Base-by-base conservation (phyloP, 2,113 vertebrate species). In the Aramus guarauna region DNA sequence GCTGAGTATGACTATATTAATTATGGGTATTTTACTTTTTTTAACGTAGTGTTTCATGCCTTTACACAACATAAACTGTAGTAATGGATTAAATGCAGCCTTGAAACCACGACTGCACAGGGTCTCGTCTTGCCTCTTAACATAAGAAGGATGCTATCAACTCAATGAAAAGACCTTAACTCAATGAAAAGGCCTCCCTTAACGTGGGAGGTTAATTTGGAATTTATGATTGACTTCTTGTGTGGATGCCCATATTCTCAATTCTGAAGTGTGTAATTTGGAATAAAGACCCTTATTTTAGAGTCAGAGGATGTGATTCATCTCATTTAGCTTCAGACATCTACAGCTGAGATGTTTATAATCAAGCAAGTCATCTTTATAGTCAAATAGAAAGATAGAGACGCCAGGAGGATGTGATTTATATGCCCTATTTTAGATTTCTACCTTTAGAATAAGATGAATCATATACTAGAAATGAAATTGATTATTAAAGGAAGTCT, bases 301-400 rank as follows among this genome's bases (percentile, higher is more conserved):
- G 89, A 97, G 77, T 90, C 62, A 88, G 87, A 91, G 81, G 92
- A 94, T 94, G 27, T 91, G 92, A 96, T 90, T 97, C 45, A 94
- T 95, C 92, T 93, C 43, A 90, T 94, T 96, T 96, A 82, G 74
- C 58, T 93, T 91, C 87, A 93, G 86, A 96, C 68, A 52, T 89
- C 91, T 80, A 97, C 83, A 96, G 81, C 87, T 95, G 85, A 96
- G 87, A 94, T 96, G 93, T 96, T 96, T 96, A 90, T 94, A 95
- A 95, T 73, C 92, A 95, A 95, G 91, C 15, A 0, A 97, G 60
- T 85, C 66, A 94, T 96, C 81, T 85, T 93, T 79, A 85, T 45
- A 93, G 74, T 90, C 56, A 94, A 94, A 93, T 88, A 91, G 66
- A 53, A 96, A 87, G 66, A 94, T 20, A 85, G n/a, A 91, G 69